These are phyloP conservation scores for Smutsia temminckii DNA, from an alignment of 2,797 vertebrate genomes.

Conservation along the genomic window DNA sequence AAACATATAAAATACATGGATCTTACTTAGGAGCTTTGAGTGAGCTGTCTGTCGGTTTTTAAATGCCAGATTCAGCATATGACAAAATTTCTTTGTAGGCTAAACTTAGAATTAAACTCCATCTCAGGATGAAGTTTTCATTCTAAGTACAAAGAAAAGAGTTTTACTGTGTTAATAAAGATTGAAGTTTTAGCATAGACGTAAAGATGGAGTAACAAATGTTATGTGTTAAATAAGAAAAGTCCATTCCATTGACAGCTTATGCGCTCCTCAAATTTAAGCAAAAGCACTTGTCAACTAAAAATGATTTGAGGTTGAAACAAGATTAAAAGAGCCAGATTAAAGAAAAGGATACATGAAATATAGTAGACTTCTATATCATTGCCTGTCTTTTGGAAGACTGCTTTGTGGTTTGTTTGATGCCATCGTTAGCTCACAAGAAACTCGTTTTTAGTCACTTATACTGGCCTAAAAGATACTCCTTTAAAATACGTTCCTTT, in stretches of 20 bases:
- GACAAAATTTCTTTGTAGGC: constrained; percentile 63
- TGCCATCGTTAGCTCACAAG: constrained; percentile 83
- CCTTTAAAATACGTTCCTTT: constrained; percentile 81
- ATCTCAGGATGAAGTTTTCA: constrained; percentile 50
- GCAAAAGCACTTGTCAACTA: constrained; percentile 80
- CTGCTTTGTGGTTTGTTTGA: constrained; percentile 89
- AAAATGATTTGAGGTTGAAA: constrained; percentile 83
- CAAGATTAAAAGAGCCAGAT: constrained; percentile 89
- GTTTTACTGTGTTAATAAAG: constrained; percentile 68
- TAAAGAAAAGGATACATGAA: constrained; percentile 87
- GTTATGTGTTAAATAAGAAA: constrained; percentile 72
- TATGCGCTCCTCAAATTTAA: constrained; percentile 62
- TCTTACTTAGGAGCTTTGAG: constrained; percentile 7
- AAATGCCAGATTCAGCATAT: constrained; percentile 56
- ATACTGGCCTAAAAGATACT: constrained; percentile 82
- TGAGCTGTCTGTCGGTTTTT: constrained; percentile 42
- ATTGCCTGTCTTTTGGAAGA: constrained; percentile 85
- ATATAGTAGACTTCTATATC: constrained; percentile 85
- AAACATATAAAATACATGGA: constrained; percentile 43
- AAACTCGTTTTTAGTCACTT: constrained; percentile 83
- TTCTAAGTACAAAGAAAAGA: constrained; percentile 63
- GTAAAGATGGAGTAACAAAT: constrained; percentile 71
- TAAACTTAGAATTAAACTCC: constrained; percentile 60
- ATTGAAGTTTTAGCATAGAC: constrained; percentile 70
- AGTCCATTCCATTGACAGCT: constrained; percentile 60